phyloP scores from a whole-genome alignment of 2,113 vertebrate species.

The Empidonax alnorum region DNA sequence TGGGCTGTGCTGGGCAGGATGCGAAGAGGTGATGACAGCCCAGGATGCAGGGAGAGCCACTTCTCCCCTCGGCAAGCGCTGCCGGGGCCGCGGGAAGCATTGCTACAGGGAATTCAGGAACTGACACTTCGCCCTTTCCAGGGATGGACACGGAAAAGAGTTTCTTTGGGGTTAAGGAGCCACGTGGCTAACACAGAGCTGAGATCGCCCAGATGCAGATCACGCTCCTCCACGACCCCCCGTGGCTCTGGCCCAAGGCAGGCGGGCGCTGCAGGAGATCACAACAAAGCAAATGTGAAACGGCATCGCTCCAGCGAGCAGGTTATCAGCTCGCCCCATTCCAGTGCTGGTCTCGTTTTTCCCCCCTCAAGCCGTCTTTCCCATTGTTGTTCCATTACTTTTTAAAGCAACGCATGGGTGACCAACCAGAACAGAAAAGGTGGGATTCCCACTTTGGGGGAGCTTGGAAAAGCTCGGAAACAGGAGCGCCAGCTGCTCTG shows the following conservation, averaged over 20 bases:
- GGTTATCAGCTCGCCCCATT: neutral
- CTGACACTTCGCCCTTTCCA: neutral
- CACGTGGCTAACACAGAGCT: neutral
- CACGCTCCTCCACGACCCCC: neutral
- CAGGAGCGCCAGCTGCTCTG: rapidly evolving
- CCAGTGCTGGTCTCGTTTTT: neutral
- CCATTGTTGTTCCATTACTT: neutral
- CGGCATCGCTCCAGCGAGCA: neutral
- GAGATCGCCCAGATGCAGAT: neutral
- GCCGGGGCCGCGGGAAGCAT: neutral
- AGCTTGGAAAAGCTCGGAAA: neutral
- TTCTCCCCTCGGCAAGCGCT: neutral
- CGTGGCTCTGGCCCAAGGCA: neutral
- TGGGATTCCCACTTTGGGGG: neutral
- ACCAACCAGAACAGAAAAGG: neutral
- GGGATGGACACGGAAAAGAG: neutral
- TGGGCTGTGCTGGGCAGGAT: slow-evolving; percentile 23
- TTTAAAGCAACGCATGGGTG: neutral
- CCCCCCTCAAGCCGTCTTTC: neutral
- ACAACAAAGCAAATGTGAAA: neutral
- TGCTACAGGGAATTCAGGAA: neutral
- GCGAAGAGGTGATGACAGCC: neutral
- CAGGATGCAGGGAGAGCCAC: neutral
- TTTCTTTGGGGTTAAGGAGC: neutral
- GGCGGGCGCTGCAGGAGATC: neutral